Percentiles rank a stretch among this genome's conserved stretches.
Evolutionary conservation across 1,140 invertebrate species (phyloP).

Genomic region (Linepithema humile): DNA sequence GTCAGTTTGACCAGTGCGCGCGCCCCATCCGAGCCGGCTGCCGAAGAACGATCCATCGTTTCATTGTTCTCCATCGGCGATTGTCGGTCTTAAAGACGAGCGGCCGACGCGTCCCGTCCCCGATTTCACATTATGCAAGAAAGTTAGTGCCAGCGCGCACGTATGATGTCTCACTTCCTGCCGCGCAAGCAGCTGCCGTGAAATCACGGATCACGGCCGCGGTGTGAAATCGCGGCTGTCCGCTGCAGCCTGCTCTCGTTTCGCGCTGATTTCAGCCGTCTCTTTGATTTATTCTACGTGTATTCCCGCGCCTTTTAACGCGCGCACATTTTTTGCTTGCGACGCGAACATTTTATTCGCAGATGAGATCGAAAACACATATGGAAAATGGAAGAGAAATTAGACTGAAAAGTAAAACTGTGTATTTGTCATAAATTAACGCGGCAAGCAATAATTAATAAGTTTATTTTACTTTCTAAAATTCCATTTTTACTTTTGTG

Average conservation of each 20-base stretch:
- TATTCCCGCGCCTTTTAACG: neutral
- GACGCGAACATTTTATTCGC: neutral
- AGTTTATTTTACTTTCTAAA: neutral
- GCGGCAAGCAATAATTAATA: neutral
- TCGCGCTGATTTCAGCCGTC: constrained; percentile 48
- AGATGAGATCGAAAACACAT: neutral
- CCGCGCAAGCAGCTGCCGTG: constrained; percentile 65
- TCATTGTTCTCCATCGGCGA: constrained; percentile 54
- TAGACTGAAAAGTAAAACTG: neutral
- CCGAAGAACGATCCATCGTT: constrained; percentile 58
- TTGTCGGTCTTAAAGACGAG: constrained; percentile 45
- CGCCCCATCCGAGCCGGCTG: constrained; percentile 27
- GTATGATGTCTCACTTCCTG: constrained; percentile 70
- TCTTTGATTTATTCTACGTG: neutral
- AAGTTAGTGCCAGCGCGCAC: constrained; percentile 61
- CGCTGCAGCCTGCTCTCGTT: constrained; percentile 53
- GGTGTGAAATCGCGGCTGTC: constrained; percentile 72
- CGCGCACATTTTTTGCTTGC: neutral
- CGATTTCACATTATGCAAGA: constrained; percentile 75
- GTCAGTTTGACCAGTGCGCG: neutral
- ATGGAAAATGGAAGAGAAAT: neutral
- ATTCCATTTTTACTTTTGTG: neutral
- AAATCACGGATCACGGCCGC: constrained; percentile 73
- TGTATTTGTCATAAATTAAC: neutral
- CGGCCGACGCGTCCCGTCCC: constrained; percentile 46